These are phyloP conservation scores for Synergus itoensis DNA, from an alignment of 2,888 invertebrate species.

Conservation along the genomic window DNA sequence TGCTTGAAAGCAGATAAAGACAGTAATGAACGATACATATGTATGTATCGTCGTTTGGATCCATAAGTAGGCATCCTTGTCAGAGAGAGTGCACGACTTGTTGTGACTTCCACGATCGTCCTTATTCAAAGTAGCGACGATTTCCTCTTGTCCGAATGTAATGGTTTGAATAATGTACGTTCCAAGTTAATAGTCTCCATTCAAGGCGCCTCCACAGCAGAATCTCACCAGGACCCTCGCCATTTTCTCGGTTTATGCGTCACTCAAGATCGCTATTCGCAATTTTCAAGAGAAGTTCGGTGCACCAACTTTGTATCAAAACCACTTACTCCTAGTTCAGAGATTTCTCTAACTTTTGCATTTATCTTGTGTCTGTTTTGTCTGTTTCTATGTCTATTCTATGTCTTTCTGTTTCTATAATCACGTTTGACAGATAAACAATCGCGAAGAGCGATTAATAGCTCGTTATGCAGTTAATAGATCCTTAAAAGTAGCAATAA, in stretches of 20 bases:
- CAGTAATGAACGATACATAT: constrained; percentile 62
- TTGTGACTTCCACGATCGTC: constrained; percentile 39
- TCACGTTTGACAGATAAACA: constrained; percentile 30
- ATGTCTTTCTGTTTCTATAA: no score
- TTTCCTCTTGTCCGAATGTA: constrained; percentile 61
- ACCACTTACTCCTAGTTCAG: constrained; percentile 28
- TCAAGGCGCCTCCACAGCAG: constrained; percentile 61
- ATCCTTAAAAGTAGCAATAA: constrained; percentile 35
- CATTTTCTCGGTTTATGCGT: constrained; percentile 59
- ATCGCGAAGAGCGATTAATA: constrained; percentile 4
- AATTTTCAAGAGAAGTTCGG: constrained; percentile 53
- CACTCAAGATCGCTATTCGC: constrained; percentile 53
- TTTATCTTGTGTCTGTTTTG: not conserved
- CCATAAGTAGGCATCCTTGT: constrained; percentile 59
- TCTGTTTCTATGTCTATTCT: not conserved
- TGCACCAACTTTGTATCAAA: constrained; percentile 42
- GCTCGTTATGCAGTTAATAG: constrained; percentile 21
- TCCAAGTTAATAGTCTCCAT: constrained; percentile 70
- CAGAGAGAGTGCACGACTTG: constrained; percentile 50
- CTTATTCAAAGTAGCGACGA: constrained; percentile 66
- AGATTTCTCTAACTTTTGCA: constrained; percentile 6
- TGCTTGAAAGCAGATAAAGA: constrained; percentile 54
- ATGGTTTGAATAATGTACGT: constrained; percentile 68
- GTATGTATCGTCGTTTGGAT: constrained; percentile 56
- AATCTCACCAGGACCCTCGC: constrained; percentile 50